Evolutionary conservation across 2,888 invertebrate species (phyloP).

Genomic region (Melanophora roralis): DNA sequence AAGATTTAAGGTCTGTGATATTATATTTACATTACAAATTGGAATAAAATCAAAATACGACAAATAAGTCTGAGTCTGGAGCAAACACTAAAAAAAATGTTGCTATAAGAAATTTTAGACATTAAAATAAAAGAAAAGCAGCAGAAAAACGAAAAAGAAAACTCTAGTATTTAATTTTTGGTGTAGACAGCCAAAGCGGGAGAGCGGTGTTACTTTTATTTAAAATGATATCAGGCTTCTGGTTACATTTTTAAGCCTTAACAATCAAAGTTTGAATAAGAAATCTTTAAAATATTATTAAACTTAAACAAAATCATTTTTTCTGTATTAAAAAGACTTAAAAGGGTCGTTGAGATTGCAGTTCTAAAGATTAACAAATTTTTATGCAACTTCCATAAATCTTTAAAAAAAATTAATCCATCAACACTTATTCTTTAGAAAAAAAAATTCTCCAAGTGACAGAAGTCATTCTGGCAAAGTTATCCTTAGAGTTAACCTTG

Average conservation of each 20-base stretch:
- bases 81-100: conserved; percentile 26
- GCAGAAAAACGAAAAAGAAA: background rate
- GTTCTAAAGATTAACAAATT: no score
- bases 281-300: no score
- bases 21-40: conserved; percentile 44
- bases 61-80: background rate
- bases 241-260: background rate
- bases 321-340: no score
- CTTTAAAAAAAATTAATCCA: no score
- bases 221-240: background rate
- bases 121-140: background rate
- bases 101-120: conserved; percentile 17
- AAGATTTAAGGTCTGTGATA: conserved; percentile 53
- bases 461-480: no score
- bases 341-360: no score
- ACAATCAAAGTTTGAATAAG: no score
- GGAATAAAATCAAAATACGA: conserved; percentile 41
- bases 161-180: conserved; percentile 23
- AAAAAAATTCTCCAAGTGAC: no score
- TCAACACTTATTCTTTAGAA: no score
- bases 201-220: background rate
- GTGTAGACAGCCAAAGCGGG: background rate
- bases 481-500: no score
- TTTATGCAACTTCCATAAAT: no score
- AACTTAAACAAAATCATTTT: no score